A percentile compares a stretch with the other conserved stretches of the same genome.
Evolutionary conservation across 2,113 vertebrate species (phyloP).

Genomic region (Lanius collurio): DNA sequence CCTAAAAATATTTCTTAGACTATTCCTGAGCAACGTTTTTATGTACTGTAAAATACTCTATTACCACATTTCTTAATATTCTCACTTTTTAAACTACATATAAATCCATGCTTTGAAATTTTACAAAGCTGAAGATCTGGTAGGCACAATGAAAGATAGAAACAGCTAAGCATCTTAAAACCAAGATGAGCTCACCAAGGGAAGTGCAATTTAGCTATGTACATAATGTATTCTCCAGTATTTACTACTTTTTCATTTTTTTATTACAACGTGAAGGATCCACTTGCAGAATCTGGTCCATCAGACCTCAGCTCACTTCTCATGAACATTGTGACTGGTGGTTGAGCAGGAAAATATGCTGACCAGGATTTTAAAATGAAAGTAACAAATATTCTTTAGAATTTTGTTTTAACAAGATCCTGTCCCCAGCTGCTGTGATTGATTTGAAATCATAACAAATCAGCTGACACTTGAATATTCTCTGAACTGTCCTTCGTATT

Average conservation of each 20-base stretch:
- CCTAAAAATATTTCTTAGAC: conserved; percentile 39
- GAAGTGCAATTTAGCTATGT: conserved; percentile 30
- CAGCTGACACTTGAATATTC: neutral
- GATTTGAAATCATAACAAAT: neutral
- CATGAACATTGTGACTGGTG: neutral
- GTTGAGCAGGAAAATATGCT: neutral
- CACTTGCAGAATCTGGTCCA: neutral
- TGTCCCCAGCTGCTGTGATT: neutral
- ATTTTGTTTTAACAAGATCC: neutral
- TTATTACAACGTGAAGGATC: neutral
- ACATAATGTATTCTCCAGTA: neutral
- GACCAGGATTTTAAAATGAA: neutral
- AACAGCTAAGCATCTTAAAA: conserved; percentile 36
- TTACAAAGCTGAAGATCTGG: conserved; percentile 31
- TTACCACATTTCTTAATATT: conserved; percentile 17
- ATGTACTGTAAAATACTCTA: conserved; percentile 40
- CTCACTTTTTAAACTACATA: conserved; percentile 19
- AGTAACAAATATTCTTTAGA: neutral
- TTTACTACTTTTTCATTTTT: neutral
- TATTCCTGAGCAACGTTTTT: conserved; percentile 53
- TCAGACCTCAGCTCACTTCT: neutral
- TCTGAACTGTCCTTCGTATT: neutral
- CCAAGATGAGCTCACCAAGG: conserved; percentile 14
- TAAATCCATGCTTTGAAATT: conserved; percentile 54
- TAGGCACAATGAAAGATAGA: conserved; percentile 20